Evolutionary conservation across 2,888 invertebrate genomes (phyloP), one percentile per base, ranked within the genome.

Genomic region (Gortyna flavago): DNA sequence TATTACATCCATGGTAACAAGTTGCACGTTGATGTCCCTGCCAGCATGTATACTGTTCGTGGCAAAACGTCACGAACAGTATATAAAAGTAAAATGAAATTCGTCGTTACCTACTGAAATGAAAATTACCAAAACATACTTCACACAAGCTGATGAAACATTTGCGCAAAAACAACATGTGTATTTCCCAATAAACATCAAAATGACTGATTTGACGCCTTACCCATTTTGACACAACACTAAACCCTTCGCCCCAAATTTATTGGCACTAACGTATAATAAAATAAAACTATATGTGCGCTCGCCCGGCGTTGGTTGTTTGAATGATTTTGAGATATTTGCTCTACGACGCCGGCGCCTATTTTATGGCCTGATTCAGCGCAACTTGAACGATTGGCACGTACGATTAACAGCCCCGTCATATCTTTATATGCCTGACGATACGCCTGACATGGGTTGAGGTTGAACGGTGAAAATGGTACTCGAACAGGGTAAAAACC

Each of bases 321-420:
- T 90, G 89, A 92, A 91, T 91, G 92, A 92, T 92, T 90, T 80
- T 80, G 64, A 73, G 74, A 90, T 91, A 90, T 93, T 90, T 90
- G 85, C 68, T 75, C 35, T 76, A 85, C 75, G 86, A 78, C 84
- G 83, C 87, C 67, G 71, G 72, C 77, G 84, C 77, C 71, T 92
- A 89, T 91, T 94, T 94, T 92, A 94, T 92, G 89, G 90, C 89
- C 93, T 92, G 92, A 93, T 93, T 94, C 92, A 91, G 91, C 92
- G 87, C 86, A 88, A 91, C 91, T 92, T 89, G 91, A 90, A 91
- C 92, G 92, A 92, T 93, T 93, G 91, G 92, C 94, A 94, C 94
- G 94, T 94, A 92, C 88, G 78, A 85, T 87, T 94, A 93, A 93
- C 91, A 90, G 91, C 91, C 88, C 86, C 88, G 92, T 93, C 92